A percentile compares a stretch with the other conserved stretches of the same genome.
These are phyloP conservation scores for Bergia sp. DNA, from an alignment of 92 coral and sea anemone genomes.

Conservation along the genomic window DNA sequence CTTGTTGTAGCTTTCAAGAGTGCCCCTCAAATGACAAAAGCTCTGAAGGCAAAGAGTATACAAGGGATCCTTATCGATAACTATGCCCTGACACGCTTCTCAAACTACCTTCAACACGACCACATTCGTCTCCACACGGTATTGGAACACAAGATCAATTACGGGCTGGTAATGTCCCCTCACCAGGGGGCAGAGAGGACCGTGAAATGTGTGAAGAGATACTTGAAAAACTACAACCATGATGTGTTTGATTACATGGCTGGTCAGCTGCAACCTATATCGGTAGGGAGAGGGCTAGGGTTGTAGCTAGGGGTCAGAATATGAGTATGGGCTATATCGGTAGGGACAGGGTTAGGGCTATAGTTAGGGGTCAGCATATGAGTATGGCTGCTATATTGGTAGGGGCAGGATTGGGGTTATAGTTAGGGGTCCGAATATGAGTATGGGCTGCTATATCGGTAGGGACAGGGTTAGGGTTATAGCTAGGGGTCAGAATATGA, in stretches of 20 bases:
- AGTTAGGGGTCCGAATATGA: too few relatives aligned
- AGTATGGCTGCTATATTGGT: too few relatives aligned
- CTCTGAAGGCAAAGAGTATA: conserved; percentile 50
- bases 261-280: conserved; percentile 67
- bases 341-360: too few relatives aligned
- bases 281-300: conserved; percentile 43
- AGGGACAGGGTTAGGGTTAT: too few relatives aligned
- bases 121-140: conserved; percentile 83
- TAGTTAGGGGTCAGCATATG: too few relatives aligned
- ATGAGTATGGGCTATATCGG: neutral
- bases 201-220: conserved; percentile 73
- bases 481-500: too few relatives aligned
- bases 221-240: conserved; percentile 82
- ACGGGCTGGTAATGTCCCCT: conserved; percentile 88
- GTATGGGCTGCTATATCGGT: neutral
- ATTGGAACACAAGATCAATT: conserved; percentile 86
- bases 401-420: too few relatives aligned
- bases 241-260: conserved; percentile 84
- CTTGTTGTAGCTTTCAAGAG: conserved; percentile 58
- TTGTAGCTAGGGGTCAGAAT: neutral
- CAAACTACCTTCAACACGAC: conserved; percentile 63
- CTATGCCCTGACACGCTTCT: conserved; percentile 80
- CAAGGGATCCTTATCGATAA: conserved; percentile 90
- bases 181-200: conserved; percentile 56
- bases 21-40: conserved; percentile 67